Base-by-base conservation (phyloP, 2,797 vertebrate species). In the Anableps anableps region DNA sequence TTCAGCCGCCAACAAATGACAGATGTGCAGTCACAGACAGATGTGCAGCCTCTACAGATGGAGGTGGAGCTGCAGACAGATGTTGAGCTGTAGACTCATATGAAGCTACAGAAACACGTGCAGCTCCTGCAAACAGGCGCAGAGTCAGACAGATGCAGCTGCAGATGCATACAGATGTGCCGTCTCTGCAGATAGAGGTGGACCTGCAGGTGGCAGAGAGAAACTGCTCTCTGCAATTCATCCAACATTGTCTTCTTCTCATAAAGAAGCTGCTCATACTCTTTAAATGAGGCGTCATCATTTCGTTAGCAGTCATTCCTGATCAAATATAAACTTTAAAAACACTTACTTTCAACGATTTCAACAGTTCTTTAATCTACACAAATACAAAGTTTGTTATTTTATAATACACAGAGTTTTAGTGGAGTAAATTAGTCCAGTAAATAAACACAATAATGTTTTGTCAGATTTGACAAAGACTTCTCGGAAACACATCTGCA, bases 391-490 rank as follows among this genome's bases (percentile, higher is more conserved):
- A 34, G 4, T 71, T 45, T 58, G 26, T 58, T 36, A 23, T 51
- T 74, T 75, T 55, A 38, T 55, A 55, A 55, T 41, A 75, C 50
- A 58, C 51, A 16, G 13, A 75, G 6, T 55, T 58, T 74, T 34
- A 58, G 36, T 58, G 23, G 36, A 55, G 8, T 55, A 14, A n/a
- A 74, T 17, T 10, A 55, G 72, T 55, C 72, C 72, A 43, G 9
- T 34, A 58, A 58, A 75, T n/a, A 58, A 58, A 43, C 73, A 58
- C 34, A 17, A 9, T 41, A 71, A 70, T 70, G 66, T 68, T 68
- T 68, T 21, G 19, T 16, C 66, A 43, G 38, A 26, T 43, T 43
- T 43, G 14, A 71, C 26, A 71, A 16, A 43, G 36, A n/a, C 64
- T 26, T 68, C 21, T 26, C 64, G 26, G 51, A 53, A 53, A 26